Evolutionary conservation across 2,888 invertebrate species (phyloP).

Genomic region (Acholoe squamosa): DNA sequence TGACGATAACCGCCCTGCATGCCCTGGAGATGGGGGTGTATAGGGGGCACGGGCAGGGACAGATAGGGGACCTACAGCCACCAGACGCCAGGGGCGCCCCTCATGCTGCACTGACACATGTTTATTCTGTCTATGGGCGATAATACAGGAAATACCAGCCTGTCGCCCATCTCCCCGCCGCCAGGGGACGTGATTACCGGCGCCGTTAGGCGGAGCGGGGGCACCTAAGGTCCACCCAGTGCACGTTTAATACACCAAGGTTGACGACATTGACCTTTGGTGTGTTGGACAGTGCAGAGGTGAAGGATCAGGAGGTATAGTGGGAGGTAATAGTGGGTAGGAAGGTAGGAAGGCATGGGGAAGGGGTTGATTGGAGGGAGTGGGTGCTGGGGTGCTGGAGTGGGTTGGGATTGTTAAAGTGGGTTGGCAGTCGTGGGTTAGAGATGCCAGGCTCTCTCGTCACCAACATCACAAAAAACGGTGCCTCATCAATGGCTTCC

Average conservation of each 20-base stretch:
- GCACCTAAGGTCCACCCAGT: conserved; percentile 8
- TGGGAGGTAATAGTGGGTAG: background rate
- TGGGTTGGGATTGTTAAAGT: background rate
- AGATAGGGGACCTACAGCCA: background rate
- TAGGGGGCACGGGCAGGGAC: background rate
- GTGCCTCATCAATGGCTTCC: background rate
- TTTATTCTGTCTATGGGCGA: conserved; percentile 35
- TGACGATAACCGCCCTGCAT: background rate
- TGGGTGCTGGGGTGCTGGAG: too few relatives aligned
- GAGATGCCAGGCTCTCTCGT: too few relatives aligned
- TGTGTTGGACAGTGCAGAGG: background rate
- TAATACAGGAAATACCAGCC: conserved; percentile 2
- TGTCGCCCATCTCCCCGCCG: conserved; percentile 2
- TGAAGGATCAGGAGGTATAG: background rate
- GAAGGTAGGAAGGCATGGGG: too few relatives aligned
- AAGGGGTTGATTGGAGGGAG: too few relatives aligned
- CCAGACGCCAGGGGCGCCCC: background rate
- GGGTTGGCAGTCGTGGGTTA: too few relatives aligned
- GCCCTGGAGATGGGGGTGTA: background rate
- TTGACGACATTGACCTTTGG: conserved; percentile 25
- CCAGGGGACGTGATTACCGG: background rate
- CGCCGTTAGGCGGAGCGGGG: conserved; percentile 8
- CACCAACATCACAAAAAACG: too few relatives aligned
- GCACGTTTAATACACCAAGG: conserved; percentile 14
- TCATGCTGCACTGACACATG: background rate